phyloP scores from a whole-genome alignment of 2,888 invertebrate genomes.

The Drosophila paramelanica region DNA sequence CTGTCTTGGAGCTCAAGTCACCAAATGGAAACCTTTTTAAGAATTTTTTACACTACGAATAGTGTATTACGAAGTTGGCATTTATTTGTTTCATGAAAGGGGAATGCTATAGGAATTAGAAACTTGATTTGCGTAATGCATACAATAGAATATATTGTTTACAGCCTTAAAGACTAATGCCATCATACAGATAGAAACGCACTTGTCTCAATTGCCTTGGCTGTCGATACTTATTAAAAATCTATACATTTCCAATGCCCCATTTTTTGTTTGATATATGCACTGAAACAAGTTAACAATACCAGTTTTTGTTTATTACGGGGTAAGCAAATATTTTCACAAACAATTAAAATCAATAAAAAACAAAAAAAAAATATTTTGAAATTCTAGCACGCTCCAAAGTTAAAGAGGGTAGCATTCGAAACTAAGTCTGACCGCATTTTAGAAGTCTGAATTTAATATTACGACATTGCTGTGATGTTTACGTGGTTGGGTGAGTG shows the following conservation, averaged over 20 bases:
- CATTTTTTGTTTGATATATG: not conserved
- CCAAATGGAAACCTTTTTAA: too few relatives aligned
- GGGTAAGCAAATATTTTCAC: conserved; percentile 9
- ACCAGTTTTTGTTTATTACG: not conserved
- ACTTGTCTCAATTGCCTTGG: not conserved
- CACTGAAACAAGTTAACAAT: not conserved
- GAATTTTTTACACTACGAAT: too few relatives aligned
- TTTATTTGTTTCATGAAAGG: too few relatives aligned
- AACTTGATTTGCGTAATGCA: too few relatives aligned
- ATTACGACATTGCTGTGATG: conserved; percentile 8
- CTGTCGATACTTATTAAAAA: not conserved
- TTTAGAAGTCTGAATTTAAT: conserved; percentile 7
- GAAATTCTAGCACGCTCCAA: conserved; percentile 15
- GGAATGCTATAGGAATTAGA: too few relatives aligned
- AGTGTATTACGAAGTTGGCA: too few relatives aligned
- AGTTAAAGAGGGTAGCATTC: conserved; percentile 2
- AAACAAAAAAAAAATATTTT: not conserved
- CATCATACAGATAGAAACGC: not conserved
- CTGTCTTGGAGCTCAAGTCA: too few relatives aligned
- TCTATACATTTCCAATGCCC: not conserved
- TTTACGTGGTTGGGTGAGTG: conserved; percentile 6
- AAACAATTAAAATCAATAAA: conserved; percentile 2
- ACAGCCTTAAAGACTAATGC: not conserved
- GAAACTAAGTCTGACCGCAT: conserved; percentile 17
- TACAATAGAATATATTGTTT: not conserved